Percentiles rank a stretch among this genome's conserved stretches.
These are phyloP conservation scores for Marmota monax DNA, from an alignment of 2,113 vertebrate genomes.

Conservation along the genomic window DNA sequence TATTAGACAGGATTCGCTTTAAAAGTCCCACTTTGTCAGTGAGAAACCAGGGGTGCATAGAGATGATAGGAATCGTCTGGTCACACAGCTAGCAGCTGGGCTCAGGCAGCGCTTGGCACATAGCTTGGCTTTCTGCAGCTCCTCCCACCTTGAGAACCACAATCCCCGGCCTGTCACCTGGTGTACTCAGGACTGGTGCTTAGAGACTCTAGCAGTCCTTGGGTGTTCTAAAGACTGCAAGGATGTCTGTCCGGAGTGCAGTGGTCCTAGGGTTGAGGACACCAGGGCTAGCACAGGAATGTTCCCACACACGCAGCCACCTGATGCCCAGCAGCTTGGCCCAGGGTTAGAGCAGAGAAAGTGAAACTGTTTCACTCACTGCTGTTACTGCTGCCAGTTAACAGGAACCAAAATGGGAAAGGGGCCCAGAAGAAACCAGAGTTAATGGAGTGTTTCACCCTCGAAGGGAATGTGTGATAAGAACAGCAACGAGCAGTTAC, in stretches of 20 bases:
- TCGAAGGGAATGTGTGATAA: constrained; percentile 65
- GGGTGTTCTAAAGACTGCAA: neutral
- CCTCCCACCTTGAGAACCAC: neutral
- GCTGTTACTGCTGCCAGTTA: constrained; percentile 36
- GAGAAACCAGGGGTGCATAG: neutral
- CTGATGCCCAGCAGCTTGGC: neutral
- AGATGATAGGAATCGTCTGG: neutral
- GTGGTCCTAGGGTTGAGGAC: neutral
- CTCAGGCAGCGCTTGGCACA: neutral
- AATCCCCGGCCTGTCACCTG: neutral
- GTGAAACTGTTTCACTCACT: neutral
- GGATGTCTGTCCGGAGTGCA: neutral
- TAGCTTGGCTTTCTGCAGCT: neutral
- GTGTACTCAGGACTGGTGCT: neutral
- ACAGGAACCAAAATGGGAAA: constrained; percentile 57
- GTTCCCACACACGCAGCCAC: neutral
- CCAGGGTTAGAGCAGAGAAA: neutral
- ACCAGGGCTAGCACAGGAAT: neutral
- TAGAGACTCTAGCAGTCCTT: neutral
- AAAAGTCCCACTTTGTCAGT: neutral
- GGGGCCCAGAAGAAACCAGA: constrained; percentile 62
- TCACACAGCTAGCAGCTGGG: neutral
- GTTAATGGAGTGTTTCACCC: constrained; percentile 70
- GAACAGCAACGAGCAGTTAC: constrained; percentile 60
- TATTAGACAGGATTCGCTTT: neutral